phyloP scores from a whole-genome alignment of 2,113 vertebrate genomes.

The Crotalus tigris region DNA sequence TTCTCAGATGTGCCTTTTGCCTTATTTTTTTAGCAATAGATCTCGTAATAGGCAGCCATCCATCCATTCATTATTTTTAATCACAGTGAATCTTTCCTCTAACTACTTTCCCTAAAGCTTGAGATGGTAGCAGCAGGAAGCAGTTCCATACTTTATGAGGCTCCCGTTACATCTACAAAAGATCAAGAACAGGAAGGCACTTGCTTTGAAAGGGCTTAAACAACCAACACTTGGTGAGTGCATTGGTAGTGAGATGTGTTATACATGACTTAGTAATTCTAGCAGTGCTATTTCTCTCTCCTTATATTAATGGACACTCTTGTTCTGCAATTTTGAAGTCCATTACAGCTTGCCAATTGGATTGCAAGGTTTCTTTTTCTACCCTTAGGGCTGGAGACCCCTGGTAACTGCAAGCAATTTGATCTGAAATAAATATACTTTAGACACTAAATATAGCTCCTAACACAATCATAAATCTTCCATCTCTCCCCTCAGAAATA shows the following conservation, averaged over 20 bases:
- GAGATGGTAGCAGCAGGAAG: not conserved
- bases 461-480: not conserved
- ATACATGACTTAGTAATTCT: not conserved
- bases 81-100: not conserved
- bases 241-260: not conserved
- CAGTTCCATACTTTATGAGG: not conserved
- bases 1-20: not conserved
- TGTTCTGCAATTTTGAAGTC: not conserved
- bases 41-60: not conserved
- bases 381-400: not conserved
- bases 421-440: not conserved
- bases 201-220: not conserved
- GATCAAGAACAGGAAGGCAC: not conserved
- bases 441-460: not conserved
- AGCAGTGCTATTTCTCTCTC: not conserved
- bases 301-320: not conserved
- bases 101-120: not conserved
- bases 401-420: not conserved
- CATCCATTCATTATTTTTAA: constrained; percentile 17
- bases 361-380: not conserved
- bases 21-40: constrained; percentile 5
- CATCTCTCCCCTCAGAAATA: not conserved
- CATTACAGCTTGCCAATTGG: not conserved
- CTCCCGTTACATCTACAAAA: not conserved
- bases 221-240: not conserved